Evolutionary conservation across 2,888 invertebrate species (phyloP).

Genomic region (Dryobota labecula): DNA sequence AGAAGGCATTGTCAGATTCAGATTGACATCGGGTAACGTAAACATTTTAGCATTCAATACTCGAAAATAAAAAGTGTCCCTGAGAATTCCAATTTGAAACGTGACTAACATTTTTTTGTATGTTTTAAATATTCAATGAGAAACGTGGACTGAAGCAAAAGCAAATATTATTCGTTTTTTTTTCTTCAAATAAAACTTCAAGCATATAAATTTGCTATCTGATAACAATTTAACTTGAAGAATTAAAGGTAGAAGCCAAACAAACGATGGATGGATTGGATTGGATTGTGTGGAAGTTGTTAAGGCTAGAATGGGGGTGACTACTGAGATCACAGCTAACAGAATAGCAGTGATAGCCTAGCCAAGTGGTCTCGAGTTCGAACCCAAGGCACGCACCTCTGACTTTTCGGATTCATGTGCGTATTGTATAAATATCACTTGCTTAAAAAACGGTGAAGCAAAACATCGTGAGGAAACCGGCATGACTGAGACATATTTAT

Average conservation of each 20-base stretch:
- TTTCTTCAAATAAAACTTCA: conserved; percentile 13
- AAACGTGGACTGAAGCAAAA: conserved; percentile 27
- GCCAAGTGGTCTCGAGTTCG: too few relatives aligned
- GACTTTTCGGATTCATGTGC: too few relatives aligned
- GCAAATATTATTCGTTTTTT: conserved; percentile 22
- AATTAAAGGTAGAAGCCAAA: too few relatives aligned
- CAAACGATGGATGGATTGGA: too few relatives aligned
- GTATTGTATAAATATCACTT: too few relatives aligned
- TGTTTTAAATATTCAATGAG: conserved; percentile 43
- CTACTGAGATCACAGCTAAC: too few relatives aligned
- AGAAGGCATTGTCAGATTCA: conserved; percentile 43
- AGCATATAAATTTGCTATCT: conserved; percentile 6
- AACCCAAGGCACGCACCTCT: too few relatives aligned
- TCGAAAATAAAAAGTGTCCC: conserved; percentile 60
- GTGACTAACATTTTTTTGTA: conserved; percentile 65
- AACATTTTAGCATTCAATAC: conserved; percentile 56
- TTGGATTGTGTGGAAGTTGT: background rate
- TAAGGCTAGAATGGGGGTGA: background rate
- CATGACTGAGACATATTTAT: too few relatives aligned
- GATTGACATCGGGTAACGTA: conserved; percentile 49
- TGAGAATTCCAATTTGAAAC: conserved; percentile 70
- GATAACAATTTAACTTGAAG: conserved; percentile 1
- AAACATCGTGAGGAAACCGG: too few relatives aligned
- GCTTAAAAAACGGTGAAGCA: too few relatives aligned
- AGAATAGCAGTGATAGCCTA: too few relatives aligned